phyloP scores from a whole-genome alignment of 2,113 vertebrate genomes.

The Rhinopomastus cyanomelas region DNA sequence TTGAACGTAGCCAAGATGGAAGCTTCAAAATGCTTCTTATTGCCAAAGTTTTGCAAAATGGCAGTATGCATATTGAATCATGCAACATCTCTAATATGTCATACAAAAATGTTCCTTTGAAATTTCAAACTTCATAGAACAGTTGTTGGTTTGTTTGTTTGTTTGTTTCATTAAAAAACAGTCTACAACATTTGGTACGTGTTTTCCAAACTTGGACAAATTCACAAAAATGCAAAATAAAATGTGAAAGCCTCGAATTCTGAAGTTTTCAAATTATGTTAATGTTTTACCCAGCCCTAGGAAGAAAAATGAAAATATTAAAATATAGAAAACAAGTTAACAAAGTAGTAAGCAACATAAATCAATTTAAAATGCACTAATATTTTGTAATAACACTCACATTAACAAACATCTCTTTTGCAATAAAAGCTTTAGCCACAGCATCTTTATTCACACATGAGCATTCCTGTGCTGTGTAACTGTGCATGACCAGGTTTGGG shows the following conservation, averaged over 20 bases:
- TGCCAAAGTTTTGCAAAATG: slow-evolving; percentile 69
- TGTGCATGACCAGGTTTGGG: not conserved
- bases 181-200: slow-evolving; percentile 46
- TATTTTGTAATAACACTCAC: not conserved
- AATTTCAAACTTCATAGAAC: slow-evolving; percentile 57
- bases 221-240: slow-evolving; percentile 61
- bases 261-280: slow-evolving; percentile 70
- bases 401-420: not conserved
- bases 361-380: slow-evolving; percentile 19
- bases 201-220: slow-evolving; percentile 50
- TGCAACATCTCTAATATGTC: slow-evolving; percentile 40
- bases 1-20: slow-evolving; percentile 26
- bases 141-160: not conserved
- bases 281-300: slow-evolving; percentile 67
- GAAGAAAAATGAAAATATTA: slow-evolving; percentile 69
- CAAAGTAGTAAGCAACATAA: slow-evolving; percentile 52
- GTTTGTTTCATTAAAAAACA: slow-evolving; percentile 14
- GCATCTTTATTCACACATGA: not conserved
- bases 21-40: slow-evolving; percentile 66
- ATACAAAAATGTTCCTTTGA: slow-evolving; percentile 49
- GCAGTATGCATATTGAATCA: slow-evolving; percentile 44
- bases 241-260: slow-evolving; percentile 63
- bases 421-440: not conserved
- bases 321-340: slow-evolving; percentile 50
- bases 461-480: not conserved